phyloP scores from a whole-genome alignment of 2,797 vertebrate species.

The Leucoraja ocellata region DNA sequence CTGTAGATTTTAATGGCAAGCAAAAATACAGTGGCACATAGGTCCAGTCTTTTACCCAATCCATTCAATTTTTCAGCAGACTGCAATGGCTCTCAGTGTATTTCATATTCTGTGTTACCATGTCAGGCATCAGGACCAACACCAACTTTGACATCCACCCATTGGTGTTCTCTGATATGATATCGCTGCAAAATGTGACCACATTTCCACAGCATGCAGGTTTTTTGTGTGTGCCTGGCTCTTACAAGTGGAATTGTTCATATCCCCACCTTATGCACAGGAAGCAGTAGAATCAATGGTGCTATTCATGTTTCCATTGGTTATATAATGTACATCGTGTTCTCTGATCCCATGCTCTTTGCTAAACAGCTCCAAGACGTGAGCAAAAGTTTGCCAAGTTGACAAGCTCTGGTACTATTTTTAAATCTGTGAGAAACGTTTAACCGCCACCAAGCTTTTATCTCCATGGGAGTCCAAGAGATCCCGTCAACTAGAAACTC shows the following conservation, averaged over 20 bases:
- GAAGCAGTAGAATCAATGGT: neutral
- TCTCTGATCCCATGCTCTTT: constrained; percentile 51
- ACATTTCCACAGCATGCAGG: neutral
- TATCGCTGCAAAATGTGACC: neutral
- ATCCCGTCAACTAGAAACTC: neutral
- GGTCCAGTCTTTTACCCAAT: neutral
- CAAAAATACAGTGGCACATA: neutral
- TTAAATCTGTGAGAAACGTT: neutral
- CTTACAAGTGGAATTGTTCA: neutral
- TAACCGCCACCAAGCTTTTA: neutral
- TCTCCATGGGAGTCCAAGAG: neutral
- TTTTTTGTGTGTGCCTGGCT: neutral
- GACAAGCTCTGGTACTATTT: neutral
- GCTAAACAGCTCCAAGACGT: neutral
- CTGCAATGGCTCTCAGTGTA: neutral
- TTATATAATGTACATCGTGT: constrained; percentile 51
- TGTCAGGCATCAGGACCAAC: neutral
- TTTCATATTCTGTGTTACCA: neutral
- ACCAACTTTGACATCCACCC: neutral
- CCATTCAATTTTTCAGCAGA: too few species aligned
- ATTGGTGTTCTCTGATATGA: neutral
- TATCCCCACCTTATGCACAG: neutral
- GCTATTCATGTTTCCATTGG: constrained; percentile 53
- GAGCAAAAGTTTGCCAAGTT: neutral
- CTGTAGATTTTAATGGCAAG: neutral